Conservation (phyloP, 2,797 vertebrate genomes). For the Petrocephalus schoutedeni region DNA sequence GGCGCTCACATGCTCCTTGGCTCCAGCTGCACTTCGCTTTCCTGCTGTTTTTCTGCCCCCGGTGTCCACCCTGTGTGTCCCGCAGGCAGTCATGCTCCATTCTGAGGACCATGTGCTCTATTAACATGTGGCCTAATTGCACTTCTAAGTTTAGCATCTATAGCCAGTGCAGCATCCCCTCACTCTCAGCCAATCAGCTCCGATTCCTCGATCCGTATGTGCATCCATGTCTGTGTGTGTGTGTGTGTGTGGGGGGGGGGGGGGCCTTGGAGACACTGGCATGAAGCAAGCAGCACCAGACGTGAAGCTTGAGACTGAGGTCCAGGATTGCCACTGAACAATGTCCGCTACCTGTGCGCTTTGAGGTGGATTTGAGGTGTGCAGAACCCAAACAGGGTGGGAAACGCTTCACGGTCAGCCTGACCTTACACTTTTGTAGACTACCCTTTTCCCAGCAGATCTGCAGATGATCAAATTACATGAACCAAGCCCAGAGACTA, state of each 20-base stretch:
- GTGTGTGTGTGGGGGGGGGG: background rate
- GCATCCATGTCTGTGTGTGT: background rate
- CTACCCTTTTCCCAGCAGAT: background rate
- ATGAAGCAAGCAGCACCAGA: slow-evolving; percentile 15
- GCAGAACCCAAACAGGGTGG: background rate
- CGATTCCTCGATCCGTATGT: background rate
- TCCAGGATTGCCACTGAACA: background rate
- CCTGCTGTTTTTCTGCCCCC: background rate
- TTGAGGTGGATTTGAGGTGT: background rate
- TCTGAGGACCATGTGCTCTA: slow-evolving; percentile 59
- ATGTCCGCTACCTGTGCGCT: background rate
- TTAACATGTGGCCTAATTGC: slow-evolving; percentile 71
- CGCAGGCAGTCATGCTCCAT: slow-evolving; percentile 40
- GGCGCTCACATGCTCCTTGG: background rate
- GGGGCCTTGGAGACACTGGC: background rate
- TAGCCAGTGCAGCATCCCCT: slow-evolving; percentile 49
- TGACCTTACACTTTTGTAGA: background rate
- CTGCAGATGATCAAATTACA: background rate
- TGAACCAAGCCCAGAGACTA: background rate
- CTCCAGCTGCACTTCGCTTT: background rate
- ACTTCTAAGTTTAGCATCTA: slow-evolving; percentile 63
- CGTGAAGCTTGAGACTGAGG: background rate
- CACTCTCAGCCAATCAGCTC: background rate
- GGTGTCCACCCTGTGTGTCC: background rate
- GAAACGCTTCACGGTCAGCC: background rate